Evolutionary conservation across 1,140 invertebrate genomes (phyloP), one percentile per base, ranked within the genome.

Genomic region (Philopotamus ludificatus): DNA sequence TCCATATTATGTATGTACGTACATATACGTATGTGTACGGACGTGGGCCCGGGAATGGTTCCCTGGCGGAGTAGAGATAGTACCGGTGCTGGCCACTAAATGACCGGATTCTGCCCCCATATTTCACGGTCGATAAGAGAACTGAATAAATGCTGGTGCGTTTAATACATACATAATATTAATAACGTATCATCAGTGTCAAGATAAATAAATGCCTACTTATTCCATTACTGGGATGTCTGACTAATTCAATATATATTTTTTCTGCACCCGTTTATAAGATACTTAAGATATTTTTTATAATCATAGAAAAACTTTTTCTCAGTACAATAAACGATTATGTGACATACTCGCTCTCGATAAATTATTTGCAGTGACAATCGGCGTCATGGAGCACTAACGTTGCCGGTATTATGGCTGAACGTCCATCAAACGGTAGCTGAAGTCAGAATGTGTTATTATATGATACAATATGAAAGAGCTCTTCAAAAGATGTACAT

Each of bases 71-170:
- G 18, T 26, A 12, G 22, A 69, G 63, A 69, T 69, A 69, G 62
- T 55, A 50, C n/a, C 55, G 25, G 16, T 44, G 26, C 50, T n/a
- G n/a, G 50, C 23, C 62, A 54, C 67, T 45, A 63, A 69, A 69
- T 69, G 67, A 69, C 67, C 67, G 67, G 67, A 69, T 69, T 66
- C 60, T 23, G 23, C 42, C 16, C 23, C 67, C 67, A 65, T 69
- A 69, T 69, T 69, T 69, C 63, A 69, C 63, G 63, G 21, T 51
- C 63, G 67, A 69, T 69, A 69, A 69, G 62, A 50, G 44, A 58
- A 50, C 7, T 50, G 67, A 65, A 63, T 68, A 49, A 68, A 68
- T 60, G 58, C 67, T 64, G 28, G 49, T n/a, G 49, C 67, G 39
- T 68, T 47, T 57, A 68, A 64, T 68, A 55, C 49, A 22, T 51